Base-by-base conservation (phyloP, 2,797 vertebrate genomes). In the Danio albolineatus region DNA sequence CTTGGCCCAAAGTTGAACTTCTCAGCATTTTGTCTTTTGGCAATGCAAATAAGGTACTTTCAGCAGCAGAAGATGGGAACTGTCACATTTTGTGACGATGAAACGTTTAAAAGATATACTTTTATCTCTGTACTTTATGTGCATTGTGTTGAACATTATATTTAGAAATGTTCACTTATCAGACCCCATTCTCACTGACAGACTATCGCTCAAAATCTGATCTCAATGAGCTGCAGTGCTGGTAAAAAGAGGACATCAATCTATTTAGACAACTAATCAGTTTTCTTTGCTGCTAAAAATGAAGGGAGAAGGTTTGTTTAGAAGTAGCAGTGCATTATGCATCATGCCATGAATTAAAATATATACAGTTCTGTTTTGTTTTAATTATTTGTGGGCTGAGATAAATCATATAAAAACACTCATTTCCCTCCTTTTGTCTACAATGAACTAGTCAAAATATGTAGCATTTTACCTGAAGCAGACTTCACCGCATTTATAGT, bases 11-110 rank as follows among this genome's bases (percentile, higher is more conserved):
- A 57, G 21, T 43, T 66, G 10, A 65, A 48, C 60, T 65, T 41
- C 81, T 76, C 44, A 64, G 65, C 71, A 41, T 5, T 83, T 74
- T 21, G 2, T 62, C 36, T 65, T 14, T 28, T 56, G 16, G 71
- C 13, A 5, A 10, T 46, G 71, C 13, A 66, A 41, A 56, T n/a
- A 13, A 21, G 4, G n/a, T 13, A 8, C 6, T 10, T 13, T 57
- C 21, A 57, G 16, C 10, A 51, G 66, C 17, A 53, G 43, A 73
- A 41, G 13, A 53, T 54, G 13, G 14, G 13, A 19, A 21, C 49
- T 12, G 8, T 64, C 14, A 17, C 38, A 16, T 39, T 51, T 38
- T 51, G 13, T 10, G 5, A 64, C 1, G 4, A 16, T 64, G 7
- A 14, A 62, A 8, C 46, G 43, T 76, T 28, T 36, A 43, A 38